Base-by-base conservation (phyloP, 2,113 vertebrate genomes). In the Cairina moschata region DNA sequence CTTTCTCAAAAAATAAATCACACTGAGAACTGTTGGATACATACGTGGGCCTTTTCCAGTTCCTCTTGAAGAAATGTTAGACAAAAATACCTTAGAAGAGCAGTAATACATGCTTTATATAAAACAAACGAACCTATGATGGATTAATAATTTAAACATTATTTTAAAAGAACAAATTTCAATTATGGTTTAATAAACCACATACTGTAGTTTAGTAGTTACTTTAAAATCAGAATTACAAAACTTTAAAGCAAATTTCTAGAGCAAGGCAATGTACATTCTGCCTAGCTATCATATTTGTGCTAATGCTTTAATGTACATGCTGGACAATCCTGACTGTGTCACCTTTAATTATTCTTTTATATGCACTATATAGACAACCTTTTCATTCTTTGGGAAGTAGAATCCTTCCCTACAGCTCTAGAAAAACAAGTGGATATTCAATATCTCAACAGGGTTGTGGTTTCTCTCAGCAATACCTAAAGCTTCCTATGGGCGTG, bases 1-100 rank as follows among this genome's bases (percentile, higher is more conserved):
- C 65, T 72, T 77, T 91, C 95, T 97, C 81, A 92, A 89, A 90
- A 93, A 91, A 91, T 95, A 91, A 96, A 91, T 95, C 95, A 92
- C 62, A 14, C 62, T 65, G 71, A 93, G 90, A 81, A 62, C 74
- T 78, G 79, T 9, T 83, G 66, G 82, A 79, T 74, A 60, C 71
- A 60, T 52, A 62, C 42, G 50, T 54, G 46, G 26, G 55, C 55
- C 81, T 88, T 88, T 90, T 93, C 76, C 59, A 73, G 71, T 72
- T 52, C 26, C 29, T 68, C 68, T 20, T 13, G 10, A n/a, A 90
- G 52, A 87, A 73, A 62, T 26, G 25, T 40, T 72, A 2, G 48
- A 56, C 12, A 21, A 11, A 55, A 18, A 48, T 46, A 71, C 59
- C 93, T 82, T 20, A 38, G n/a, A 93, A 52, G 38, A 67, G 75